phyloP scores from a whole-genome alignment of 2,888 invertebrate species.

The Acrocera orbiculus region DNA sequence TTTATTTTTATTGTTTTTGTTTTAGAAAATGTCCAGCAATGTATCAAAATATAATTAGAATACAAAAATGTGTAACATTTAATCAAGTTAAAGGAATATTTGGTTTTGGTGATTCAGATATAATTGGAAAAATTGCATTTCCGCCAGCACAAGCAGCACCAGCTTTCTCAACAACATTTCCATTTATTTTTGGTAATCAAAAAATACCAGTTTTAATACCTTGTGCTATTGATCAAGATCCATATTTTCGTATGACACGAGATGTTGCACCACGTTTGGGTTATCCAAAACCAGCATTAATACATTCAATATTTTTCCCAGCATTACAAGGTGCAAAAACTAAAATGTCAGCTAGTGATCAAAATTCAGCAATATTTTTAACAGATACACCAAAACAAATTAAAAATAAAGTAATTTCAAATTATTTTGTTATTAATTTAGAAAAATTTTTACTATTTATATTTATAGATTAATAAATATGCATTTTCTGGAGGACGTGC shows the following conservation, averaged over 20 bases:
- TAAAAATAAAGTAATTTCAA: constrained; percentile 63
- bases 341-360: constrained; percentile 96
- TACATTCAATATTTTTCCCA: constrained; percentile 81
- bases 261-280: constrained; percentile 92
- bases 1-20: constrained; percentile 12
- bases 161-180: constrained; percentile 75
- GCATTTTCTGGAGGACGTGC: constrained; percentile 94
- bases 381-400: constrained; percentile 90
- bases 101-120: constrained; percentile 90
- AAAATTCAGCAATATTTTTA: constrained; percentile 85
- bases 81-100: constrained; percentile 98
- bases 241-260: constrained; percentile 96
- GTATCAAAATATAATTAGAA: constrained; percentile 80
- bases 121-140: constrained; percentile 92
- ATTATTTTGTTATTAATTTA: no score
- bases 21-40: constrained; percentile 70
- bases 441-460: background rate
- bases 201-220: constrained; percentile 63
- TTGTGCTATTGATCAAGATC: constrained; percentile 99
- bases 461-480: constrained; percentile 65
- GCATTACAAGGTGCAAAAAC: constrained; percentile 91
- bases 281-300: constrained; percentile 67
- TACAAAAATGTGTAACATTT: constrained; percentile 89
- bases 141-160: constrained; percentile 95
- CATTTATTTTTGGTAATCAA: constrained; percentile 68